Base-by-base conservation (phyloP, 2,888 invertebrate genomes). In the Apotomis turbidana region DNA sequence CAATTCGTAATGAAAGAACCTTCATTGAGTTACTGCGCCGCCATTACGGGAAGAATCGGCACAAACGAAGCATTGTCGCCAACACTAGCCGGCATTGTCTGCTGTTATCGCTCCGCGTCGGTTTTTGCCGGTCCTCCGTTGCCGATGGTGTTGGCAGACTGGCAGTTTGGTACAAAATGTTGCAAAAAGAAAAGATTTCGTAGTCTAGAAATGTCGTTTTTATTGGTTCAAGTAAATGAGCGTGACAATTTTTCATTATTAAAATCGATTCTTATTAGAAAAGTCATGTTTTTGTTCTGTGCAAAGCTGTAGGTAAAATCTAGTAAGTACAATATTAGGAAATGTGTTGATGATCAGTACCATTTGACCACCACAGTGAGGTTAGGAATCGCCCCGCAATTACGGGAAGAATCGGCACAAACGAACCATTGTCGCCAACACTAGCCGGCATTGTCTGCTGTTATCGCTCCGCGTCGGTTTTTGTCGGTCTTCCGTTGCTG, bases 341-440 rank as follows among this genome's bases (percentile, higher is more conserved):
- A 27, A 2, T 27, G 27, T 27, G 27, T 27, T 27, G 27, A 27
- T 27, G 27, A 27, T 27, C 27, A 27, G 2, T 27, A 27, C 27
- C 27, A 27, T 27, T 27, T 27, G 27, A 27, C 27, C 27, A 5
- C 41, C 41, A 41, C 41, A 6, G 5, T 41, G 41, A 6, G 6
- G 4, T 41, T 41, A 41, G 41, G 5, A 5, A 41, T 41, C 90
- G 84, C 90, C 88, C 89, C 86, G 88, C 87, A 79, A 90, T 91
- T 91, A 89, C 90, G 90, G 87, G 90, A 91, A 91, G 93, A 92
- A 90, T 90, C 85, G 89, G 88, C 91, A 92, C 91, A 93, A 93
- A 93, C 91, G 93, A 93, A 92, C 83, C 90, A 92, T 93, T 93
- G 93, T 93, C 81, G 84, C 83, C 87, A 85, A 90, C 91, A 91